Conservation (phyloP, 92 coral and sea anemone species). For the Chrysogorgia sp. region DNA sequence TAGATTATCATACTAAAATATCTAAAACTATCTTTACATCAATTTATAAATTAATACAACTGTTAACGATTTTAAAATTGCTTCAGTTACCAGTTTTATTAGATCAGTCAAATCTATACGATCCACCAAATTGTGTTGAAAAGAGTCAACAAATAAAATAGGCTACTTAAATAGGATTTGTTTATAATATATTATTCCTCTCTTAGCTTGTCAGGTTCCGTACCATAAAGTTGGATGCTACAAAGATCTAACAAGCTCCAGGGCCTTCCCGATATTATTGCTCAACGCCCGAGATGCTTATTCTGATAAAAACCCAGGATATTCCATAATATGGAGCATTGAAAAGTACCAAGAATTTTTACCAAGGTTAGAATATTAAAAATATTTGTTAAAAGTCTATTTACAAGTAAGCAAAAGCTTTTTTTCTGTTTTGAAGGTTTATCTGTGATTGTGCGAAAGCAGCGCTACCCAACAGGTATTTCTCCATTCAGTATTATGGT, state of each 20-base stretch:
- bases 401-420: slow-evolving; percentile 20
- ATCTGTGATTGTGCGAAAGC: slow-evolving; percentile 15
- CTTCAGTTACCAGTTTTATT: no score
- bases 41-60: no score
- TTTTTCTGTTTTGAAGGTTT: slow-evolving; percentile 5
- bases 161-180: neutral
- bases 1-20: no score
- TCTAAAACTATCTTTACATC: no score
- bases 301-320: slow-evolving; percentile 17
- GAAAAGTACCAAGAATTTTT: slow-evolving; percentile 14
- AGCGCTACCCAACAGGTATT: slow-evolving; percentile 1
- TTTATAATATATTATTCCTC: slow-evolving; percentile 1
- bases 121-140: no score
- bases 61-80: no score
- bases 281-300: slow-evolving; percentile 17
- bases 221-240: slow-evolving; percentile 30
- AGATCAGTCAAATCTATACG: no score
- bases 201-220: slow-evolving; percentile 12
- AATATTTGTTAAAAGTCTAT: neutral
- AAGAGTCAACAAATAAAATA: no score
- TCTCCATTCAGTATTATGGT: slow-evolving; percentile 26
- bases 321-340: slow-evolving; percentile 15
- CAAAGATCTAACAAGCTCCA: neutral
- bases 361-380: slow-evolving; percentile 21
- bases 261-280: slow-evolving; percentile 19